phyloP scores from a whole-genome alignment of 1,140 invertebrate genomes.

The Drosophila quadrilineata region DNA sequence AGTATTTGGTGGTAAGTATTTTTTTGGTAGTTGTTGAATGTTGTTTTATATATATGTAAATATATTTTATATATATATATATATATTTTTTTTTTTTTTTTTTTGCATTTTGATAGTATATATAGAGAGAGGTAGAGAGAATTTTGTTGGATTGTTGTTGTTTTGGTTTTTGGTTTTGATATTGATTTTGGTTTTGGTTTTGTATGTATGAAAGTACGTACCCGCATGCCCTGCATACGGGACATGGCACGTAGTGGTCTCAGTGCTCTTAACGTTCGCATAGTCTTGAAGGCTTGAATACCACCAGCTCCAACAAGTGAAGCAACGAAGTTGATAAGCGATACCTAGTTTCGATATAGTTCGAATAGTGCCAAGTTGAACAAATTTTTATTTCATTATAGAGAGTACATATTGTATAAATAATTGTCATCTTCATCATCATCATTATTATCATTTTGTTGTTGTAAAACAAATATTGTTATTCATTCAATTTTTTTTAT shows the following conservation, averaged over 20 bases:
- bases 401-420: too few relatives aligned
- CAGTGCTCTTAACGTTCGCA: slow-evolving; percentile 96
- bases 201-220: slow-evolving; percentile 85
- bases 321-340: slow-evolving; percentile 98
- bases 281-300: slow-evolving; percentile 99
- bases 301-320: slow-evolving; percentile 95
- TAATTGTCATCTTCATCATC: slow-evolving; percentile 16
- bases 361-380: slow-evolving; percentile 79
- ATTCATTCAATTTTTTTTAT: slow-evolving; percentile 5
- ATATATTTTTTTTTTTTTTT: slow-evolving; percentile 27
- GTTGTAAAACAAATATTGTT: too few relatives aligned
- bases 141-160: too few relatives aligned
- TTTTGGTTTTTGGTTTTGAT: slow-evolving; percentile 30
- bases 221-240: slow-evolving; percentile 98
- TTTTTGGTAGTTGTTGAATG: slow-evolving; percentile 35
- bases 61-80: too few relatives aligned
- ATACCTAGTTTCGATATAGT: slow-evolving; percentile 87
- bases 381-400: slow-evolving; percentile 40
- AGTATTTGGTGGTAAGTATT: slow-evolving; percentile 27
- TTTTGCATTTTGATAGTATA: too few relatives aligned
- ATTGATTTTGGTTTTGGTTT: slow-evolving; percentile 41
- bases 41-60: too few relatives aligned
- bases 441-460: slow-evolving; percentile 7
- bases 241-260: slow-evolving; percentile 97
- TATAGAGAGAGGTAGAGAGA: too few relatives aligned